phyloP scores from a whole-genome alignment of 2,113 vertebrate species.

The Tyto alba region DNA sequence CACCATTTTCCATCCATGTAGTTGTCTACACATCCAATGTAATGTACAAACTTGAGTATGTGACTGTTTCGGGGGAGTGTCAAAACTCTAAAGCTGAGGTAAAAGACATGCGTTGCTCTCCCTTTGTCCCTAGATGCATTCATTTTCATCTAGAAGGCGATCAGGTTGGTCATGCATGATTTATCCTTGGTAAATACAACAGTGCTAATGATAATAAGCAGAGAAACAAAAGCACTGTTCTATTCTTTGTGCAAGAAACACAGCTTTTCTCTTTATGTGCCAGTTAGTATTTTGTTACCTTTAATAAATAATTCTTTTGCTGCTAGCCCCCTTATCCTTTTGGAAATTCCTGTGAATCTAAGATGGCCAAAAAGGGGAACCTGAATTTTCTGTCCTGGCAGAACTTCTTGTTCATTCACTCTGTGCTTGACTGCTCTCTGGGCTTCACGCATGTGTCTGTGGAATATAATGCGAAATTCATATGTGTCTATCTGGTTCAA shows the following conservation, averaged over 20 bases:
- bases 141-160: accelerated
- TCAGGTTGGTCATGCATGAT: background rate
- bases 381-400: background rate
- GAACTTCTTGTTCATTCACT: background rate
- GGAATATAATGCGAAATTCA: background rate
- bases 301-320: background rate
- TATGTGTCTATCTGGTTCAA: background rate
- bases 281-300: background rate
- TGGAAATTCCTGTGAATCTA: background rate
- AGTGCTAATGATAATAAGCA: accelerated
- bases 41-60: no score
- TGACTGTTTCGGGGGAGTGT: background rate
- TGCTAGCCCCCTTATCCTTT: background rate
- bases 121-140: background rate
- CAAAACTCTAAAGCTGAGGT: background rate
- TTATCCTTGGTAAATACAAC: background rate
- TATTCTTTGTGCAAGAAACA: background rate
- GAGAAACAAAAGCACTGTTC: background rate
- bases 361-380: background rate
- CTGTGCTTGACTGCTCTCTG: background rate
- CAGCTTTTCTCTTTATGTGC: background rate
- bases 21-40: accelerated
- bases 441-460: background rate
- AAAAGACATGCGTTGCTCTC: accelerated
- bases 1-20: background rate